Percentiles rank a stretch among this genome's conserved stretches.
Evolutionary conservation across 2,888 invertebrate genomes (phyloP).

Genomic region (Diadegma fenestrale): DNA sequence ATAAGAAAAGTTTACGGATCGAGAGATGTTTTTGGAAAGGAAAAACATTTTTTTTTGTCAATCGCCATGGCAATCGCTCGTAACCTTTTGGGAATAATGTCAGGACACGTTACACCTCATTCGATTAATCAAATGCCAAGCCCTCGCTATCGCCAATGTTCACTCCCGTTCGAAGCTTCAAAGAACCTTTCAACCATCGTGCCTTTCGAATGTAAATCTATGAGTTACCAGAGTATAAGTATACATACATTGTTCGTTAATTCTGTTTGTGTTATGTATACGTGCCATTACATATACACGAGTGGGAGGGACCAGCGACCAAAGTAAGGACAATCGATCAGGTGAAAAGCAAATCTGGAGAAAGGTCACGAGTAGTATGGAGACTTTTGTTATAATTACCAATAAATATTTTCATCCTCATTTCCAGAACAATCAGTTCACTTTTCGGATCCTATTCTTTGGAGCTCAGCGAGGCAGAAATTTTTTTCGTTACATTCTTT

Average conservation of each 20-base stretch:
- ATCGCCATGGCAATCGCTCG: not conserved
- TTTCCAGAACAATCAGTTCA: not conserved
- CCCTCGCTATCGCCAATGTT: slow-evolving; percentile 58
- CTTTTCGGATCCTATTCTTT: not conserved
- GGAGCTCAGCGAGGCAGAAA: not conserved
- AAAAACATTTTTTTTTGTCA: not conserved
- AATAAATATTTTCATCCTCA: too few relatives aligned
- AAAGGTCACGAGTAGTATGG: not conserved
- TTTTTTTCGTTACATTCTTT: not conserved
- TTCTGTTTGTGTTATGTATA: slow-evolving; percentile 11
- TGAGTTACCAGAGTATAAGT: not conserved
- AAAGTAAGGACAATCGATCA: slow-evolving; percentile 10
- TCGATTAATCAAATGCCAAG: slow-evolving; percentile 72
- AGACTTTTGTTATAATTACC: not conserved
- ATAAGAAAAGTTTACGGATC: not conserved
- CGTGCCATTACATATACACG: not conserved
- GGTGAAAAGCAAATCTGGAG: slow-evolving; percentile 4
- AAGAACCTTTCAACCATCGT: slow-evolving; percentile 11
- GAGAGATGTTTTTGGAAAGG: not conserved
- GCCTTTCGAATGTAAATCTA: slow-evolving; percentile 29
- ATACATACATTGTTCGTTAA: slow-evolving; percentile 13
- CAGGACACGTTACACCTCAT: slow-evolving; percentile 58
- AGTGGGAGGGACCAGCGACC: slow-evolving; percentile 10
- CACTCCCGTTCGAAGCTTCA: slow-evolving; percentile 15
- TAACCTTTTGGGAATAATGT: slow-evolving; percentile 65